Conservation (phyloP, 2,113 vertebrate genomes). For the Capra hircus region DNA sequence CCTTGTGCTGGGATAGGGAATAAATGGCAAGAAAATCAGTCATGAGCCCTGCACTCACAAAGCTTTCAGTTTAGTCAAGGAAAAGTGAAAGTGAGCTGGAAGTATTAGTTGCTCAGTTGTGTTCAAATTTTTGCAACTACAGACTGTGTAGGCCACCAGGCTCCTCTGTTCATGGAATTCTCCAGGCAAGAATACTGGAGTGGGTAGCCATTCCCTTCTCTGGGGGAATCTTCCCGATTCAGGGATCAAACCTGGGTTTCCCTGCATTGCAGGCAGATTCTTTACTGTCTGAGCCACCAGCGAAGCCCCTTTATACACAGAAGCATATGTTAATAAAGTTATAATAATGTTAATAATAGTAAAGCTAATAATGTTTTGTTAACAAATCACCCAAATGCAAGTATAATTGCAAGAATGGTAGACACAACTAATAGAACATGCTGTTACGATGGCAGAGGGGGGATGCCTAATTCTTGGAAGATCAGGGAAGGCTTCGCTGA, state of each 20-base stretch:
- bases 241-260: background rate
- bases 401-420: background rate
- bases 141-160: background rate
- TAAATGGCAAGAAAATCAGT: background rate
- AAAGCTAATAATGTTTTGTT: background rate
- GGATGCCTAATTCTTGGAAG: background rate
- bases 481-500: background rate
- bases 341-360: background rate
- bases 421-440: background rate
- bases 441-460: background rate
- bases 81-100: background rate
- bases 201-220: background rate
- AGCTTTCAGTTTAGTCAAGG: background rate
- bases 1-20: background rate
- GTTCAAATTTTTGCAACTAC: background rate
- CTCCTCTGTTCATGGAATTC: background rate
- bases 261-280: background rate
- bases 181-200: background rate
- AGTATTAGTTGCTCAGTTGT: background rate
- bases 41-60: background rate
- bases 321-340: background rate
- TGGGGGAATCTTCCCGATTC: accelerated
- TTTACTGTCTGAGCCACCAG: background rate
- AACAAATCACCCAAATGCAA: background rate
- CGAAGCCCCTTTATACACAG: background rate